phyloP scores from a whole-genome alignment of 2,113 vertebrate genomes.

The Neoarius graeffei region DNA sequence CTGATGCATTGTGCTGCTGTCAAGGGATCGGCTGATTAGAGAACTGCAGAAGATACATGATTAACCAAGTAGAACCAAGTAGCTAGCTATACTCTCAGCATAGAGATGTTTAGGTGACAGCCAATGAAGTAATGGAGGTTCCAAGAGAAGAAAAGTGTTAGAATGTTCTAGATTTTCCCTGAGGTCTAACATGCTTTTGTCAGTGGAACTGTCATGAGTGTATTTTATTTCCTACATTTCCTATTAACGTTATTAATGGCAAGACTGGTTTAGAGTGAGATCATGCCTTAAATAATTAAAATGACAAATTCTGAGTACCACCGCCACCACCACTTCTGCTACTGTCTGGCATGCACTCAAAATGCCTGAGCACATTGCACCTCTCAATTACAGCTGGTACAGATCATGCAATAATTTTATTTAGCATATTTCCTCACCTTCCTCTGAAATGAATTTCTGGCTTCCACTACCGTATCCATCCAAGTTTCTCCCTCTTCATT shows the following conservation, averaged over 20 bases:
- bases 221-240: neutral
- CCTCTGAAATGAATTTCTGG: neutral
- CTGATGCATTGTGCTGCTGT: too few species aligned
- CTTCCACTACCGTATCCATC: neutral
- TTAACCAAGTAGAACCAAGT: neutral
- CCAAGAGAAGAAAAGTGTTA: neutral
- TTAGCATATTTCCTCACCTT: neutral
- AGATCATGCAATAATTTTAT: neutral
- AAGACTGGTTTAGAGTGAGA: neutral
- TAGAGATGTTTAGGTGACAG: neutral
- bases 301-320: neutral
- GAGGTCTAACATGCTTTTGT: neutral
- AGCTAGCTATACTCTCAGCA: neutral
- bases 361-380: neutral
- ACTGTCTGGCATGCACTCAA: slow-evolving; percentile 4
- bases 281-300: neutral
- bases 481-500: slow-evolving; percentile 35
- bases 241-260: neutral
- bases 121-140: neutral
- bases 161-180: neutral
- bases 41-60: neutral
- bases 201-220: neutral
- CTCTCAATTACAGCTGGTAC: neutral
- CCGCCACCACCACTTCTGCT: neutral
- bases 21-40: too few species aligned